Evolutionary conservation across 2,113 vertebrate genomes (phyloP).

Genomic region (Marmota flaviventris): DNA sequence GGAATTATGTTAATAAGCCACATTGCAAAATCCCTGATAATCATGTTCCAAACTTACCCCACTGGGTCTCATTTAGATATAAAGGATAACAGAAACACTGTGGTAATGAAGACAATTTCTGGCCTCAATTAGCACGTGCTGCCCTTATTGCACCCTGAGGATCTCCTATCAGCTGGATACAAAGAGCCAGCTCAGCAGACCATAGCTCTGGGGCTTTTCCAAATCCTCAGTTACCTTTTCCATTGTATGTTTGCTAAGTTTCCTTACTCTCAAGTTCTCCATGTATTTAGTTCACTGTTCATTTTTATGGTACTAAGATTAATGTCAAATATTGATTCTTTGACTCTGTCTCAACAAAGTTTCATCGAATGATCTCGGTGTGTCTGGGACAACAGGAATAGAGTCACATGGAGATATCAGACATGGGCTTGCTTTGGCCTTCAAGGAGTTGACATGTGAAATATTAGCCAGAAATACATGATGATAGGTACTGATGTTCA

Average conservation of each 20-base stretch:
- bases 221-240: background rate
- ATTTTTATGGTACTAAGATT: slow-evolving; percentile 41
- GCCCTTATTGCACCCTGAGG: slow-evolving; percentile 10
- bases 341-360: slow-evolving; percentile 12
- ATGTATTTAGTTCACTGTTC: background rate
- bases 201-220: slow-evolving; percentile 61
- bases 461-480: background rate
- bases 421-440: background rate
- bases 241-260: background rate
- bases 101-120: slow-evolving; percentile 56
- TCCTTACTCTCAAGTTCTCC: background rate
- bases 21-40: slow-evolving; percentile 74
- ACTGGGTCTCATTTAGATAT: slow-evolving; percentile 71
- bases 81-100: slow-evolving; percentile 63
- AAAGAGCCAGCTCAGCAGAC: background rate
- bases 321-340: slow-evolving; percentile 40
- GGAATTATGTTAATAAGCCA: slow-evolving; percentile 76
- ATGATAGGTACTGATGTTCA: background rate
- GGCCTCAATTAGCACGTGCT: slow-evolving; percentile 61
- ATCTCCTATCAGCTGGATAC: slow-evolving; percentile 28
- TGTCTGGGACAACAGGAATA: background rate
- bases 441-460: background rate
- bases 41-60: slow-evolving; percentile 63
- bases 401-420: background rate
- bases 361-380: background rate